Evolutionary conservation across 2,888 invertebrate genomes (phyloP), one percentile per base, ranked within the genome.

Genomic region (Tribolium freemani): DNA sequence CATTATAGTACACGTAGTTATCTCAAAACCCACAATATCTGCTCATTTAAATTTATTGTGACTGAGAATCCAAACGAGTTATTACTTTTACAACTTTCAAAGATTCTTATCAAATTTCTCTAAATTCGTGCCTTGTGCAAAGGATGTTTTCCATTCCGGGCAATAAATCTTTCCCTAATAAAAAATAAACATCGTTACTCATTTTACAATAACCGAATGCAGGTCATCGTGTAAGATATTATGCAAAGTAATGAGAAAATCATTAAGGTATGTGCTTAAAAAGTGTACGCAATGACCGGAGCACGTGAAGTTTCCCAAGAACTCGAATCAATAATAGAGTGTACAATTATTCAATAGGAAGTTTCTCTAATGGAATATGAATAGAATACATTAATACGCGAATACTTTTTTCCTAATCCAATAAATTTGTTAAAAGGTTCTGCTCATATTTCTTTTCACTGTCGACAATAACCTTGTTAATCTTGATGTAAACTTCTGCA

Each of bases 381-480:
- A 73, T 70, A 67, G 67, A 73, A 66, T 70, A 68, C 67, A 79
- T 79, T 79, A 79, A 71, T 76, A 77, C 76, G 66, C 77, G 77
- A 79, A 78, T 78, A 77, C 78, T 76, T 78, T 76, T 57, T 74
- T 73, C 74, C 67, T 80, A 79, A 80, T 78, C 75, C 75, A 78
- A 78, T 80, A 77, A 79, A 75, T 74, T 77, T 74, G 77, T 80
- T 79, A 78, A 78, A 80, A 80, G 78, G 76, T 75, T 75, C 77
- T 46, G 72, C 73, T 78, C 77, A 76, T 77, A 76, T 78, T 79
- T 78, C 78, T 79, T 79, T 74, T 76, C 75, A 76, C 54, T 71
- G 76, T 75, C 76, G 74, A 79, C 78, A 77, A 77, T 78, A 77
- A 79, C 79, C 75, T 78, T 77, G 79, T 79, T 79, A 79, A 79